Percentiles rank a stretch among this genome's conserved stretches.
phyloP scores from a whole-genome alignment of 2,888 invertebrate genomes.

The Caenorhabditis sp. region DNA sequence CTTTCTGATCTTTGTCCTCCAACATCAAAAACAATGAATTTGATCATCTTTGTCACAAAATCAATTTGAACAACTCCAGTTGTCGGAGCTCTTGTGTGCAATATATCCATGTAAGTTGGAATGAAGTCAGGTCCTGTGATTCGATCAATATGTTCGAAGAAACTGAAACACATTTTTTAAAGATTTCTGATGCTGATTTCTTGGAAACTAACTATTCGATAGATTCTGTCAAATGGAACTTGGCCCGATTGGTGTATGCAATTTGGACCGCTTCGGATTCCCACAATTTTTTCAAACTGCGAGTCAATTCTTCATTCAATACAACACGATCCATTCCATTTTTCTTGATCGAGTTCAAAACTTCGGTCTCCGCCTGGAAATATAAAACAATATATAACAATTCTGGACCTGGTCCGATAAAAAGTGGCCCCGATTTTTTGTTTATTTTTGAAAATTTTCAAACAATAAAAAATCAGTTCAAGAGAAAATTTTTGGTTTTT shows the following conservation, averaged over 20 bases:
- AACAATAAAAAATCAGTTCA: background rate
- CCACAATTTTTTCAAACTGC: constrained; percentile 52
- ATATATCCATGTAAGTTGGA: constrained; percentile 62
- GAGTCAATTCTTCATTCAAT: background rate
- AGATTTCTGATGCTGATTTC: background rate
- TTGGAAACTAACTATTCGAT: constrained; percentile 49
- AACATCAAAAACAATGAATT: constrained; percentile 56
- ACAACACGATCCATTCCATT: background rate
- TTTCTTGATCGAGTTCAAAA: background rate
- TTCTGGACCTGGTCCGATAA: background rate
- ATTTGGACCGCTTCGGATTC: constrained; percentile 32
- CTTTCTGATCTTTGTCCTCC: constrained; percentile 67
- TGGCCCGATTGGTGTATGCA: constrained; percentile 38
- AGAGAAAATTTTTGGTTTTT: background rate
- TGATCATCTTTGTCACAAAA: constrained; percentile 57
- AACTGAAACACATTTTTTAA: constrained; percentile 50
- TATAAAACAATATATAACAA: no score
- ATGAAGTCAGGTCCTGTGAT: constrained; percentile 50
- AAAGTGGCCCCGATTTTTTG: background rate
- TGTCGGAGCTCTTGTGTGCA: constrained; percentile 62
- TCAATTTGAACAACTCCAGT: constrained; percentile 61
- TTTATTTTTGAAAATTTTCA: background rate
- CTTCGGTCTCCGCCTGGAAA: background rate
- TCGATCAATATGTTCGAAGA: constrained; percentile 65
- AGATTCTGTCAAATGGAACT: constrained; percentile 53